Evolutionary conservation across 2,113 vertebrate species (phyloP).

Genomic region (Dicaeum eximium): DNA sequence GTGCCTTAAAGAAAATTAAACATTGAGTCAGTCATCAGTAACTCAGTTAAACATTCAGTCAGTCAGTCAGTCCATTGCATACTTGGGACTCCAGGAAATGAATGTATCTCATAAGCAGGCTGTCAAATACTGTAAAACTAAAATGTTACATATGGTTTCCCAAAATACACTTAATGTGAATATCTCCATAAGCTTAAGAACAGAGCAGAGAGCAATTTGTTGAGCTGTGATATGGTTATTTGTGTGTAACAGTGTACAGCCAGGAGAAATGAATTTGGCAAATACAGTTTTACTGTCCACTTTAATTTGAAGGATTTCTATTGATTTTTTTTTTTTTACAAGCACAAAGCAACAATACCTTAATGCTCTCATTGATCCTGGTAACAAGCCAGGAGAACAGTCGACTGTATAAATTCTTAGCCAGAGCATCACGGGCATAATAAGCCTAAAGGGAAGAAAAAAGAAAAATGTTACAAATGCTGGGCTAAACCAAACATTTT

Average conservation of each 20-base stretch:
- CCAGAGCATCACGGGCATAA: slow-evolving; percentile 94
- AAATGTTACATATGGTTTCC: neutral
- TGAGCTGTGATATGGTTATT: neutral
- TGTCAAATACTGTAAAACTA: neutral
- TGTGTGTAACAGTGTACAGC: neutral
- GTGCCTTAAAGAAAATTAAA: slow-evolving; percentile 78
- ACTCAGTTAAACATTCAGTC: too few species aligned
- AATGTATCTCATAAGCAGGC: neutral
- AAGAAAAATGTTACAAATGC: neutral
- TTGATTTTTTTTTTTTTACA: neutral
- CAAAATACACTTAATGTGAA: neutral
- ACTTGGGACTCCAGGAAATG: neutral
- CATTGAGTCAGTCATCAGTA: neutral
- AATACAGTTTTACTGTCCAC: neutral
- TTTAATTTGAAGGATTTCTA: neutral
- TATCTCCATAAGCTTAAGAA: neutral
- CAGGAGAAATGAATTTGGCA: neutral
- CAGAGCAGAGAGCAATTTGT: neutral
- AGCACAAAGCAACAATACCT: slow-evolving; percentile 73
- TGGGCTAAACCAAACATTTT: neutral
- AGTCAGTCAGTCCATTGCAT: neutral
- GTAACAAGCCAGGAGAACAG: slow-evolving; percentile 95
- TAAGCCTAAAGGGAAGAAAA: slow-evolving; percentile 82
- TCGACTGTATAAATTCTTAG: slow-evolving; percentile 97
- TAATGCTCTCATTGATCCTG: slow-evolving; percentile 98